Base-by-base conservation (phyloP, 2,113 vertebrate species). In the Oncorhynchus clarkii region DNA sequence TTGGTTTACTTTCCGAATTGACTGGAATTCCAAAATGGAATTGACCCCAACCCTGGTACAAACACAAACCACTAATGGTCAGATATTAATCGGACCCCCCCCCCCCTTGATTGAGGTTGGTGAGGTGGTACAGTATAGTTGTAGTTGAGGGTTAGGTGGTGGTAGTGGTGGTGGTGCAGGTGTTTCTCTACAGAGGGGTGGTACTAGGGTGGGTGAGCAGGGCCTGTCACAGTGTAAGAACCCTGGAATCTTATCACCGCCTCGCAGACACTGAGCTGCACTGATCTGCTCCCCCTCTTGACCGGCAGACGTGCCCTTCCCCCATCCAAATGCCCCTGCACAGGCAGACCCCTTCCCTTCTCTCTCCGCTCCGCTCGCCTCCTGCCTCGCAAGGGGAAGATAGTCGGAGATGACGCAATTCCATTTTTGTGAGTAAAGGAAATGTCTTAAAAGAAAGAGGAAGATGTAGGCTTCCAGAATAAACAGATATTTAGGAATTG, bases 171-270 rank as follows among this genome's bases (percentile, higher is more conserved):
- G n/a, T 62, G 26, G 51, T 31, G 70, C 24, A 24, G 5, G 71
- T 24, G 74, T 84, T 74, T 78, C 79, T 84, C 72, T 77, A 54
- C 81, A 82, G 82, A 79, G 74, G 76, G 76, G 77, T 71, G 78
- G 78, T 78, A 81, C 73, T 87, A 87, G 86, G 87, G 83, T 85
- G 89, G 85, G 87, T 87, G 88, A 89, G 88, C 91, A 86, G 88
- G 88, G 90, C 89, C 91, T 92, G 92, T 93, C 90, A 92, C 92
- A 89, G 89, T 88, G 84, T 88, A 89, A 92, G 91, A 93, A 93
- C 90, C 90, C 92, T 88, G 89, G 90, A 93, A 93, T 93, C 93
- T 94, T 94, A 94, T 94, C 93, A 87, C 87, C 71, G 90, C 85
- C 88, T 90, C 90, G 71, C 93, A 94, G 93, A 94, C 91, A 90